Percentiles rank a stretch among this genome's conserved stretches.
phyloP scores from a whole-genome alignment of 2,888 invertebrate species.

The Baronia brevicornis region DNA sequence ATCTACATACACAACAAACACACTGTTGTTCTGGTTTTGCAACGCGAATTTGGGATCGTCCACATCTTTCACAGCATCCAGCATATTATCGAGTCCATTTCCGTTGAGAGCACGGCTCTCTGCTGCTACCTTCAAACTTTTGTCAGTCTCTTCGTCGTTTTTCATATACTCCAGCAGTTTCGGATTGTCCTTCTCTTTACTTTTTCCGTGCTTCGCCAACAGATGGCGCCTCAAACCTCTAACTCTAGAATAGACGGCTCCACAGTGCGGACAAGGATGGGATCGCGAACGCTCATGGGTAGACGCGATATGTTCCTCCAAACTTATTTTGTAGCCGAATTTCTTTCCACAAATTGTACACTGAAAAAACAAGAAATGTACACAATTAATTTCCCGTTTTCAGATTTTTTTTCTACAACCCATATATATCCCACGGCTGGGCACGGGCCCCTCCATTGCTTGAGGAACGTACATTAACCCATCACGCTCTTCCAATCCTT shows the following conservation, averaged over 20 bases:
- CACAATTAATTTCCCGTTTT: no score
- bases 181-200: slow-evolving; percentile 5
- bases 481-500: no score
- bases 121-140: no score
- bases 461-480: no score
- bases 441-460: no score
- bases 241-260: slow-evolving; percentile 44
- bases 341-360: slow-evolving; percentile 56
- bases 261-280: slow-evolving; percentile 43
- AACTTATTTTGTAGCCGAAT: slow-evolving; percentile 56
- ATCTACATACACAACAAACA: neutral
- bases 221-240: slow-evolving; percentile 49
- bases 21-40: neutral
- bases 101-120: no score
- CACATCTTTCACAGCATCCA: no score
- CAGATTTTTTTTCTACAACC: no score
- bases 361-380: slow-evolving; percentile 35
- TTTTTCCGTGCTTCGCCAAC: slow-evolving; percentile 38
- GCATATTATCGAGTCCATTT: no score
- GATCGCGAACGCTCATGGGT: slow-evolving; percentile 43
- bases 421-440: no score
- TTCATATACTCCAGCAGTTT: neutral
- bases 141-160: no score
- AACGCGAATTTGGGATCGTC: no score
- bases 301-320: slow-evolving; percentile 53